Conservation (phyloP, 2,888 invertebrate species). For the Drosophila heteroneura region DNA sequence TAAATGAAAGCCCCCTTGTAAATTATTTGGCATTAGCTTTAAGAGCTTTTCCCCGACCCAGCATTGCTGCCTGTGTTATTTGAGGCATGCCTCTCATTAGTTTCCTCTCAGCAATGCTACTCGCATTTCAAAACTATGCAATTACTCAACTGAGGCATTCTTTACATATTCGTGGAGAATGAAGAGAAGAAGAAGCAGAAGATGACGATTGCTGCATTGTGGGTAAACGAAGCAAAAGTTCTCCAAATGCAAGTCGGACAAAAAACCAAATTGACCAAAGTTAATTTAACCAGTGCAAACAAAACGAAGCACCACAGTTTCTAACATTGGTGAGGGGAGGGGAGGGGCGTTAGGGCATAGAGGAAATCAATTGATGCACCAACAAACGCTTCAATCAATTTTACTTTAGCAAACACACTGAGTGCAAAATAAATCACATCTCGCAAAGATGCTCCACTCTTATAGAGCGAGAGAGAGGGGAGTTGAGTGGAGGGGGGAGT, state of each 20-base stretch:
- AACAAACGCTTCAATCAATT: constrained; percentile 82
- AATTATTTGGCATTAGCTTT: neutral
- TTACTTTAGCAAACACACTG: constrained; percentile 80
- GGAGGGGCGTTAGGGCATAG: constrained; percentile 16
- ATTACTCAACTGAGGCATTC: constrained; percentile 22
- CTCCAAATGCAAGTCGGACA: constrained; percentile 54
- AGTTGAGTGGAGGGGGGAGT: neutral
- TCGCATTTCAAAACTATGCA: constrained; percentile 5
- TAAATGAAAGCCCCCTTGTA: no score
- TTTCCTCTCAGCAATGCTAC: neutral
- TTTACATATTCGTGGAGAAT: constrained; percentile 10
- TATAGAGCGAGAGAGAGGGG: neutral
- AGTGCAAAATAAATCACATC: constrained; percentile 81
- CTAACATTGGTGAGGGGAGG: neutral
- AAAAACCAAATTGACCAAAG: constrained; percentile 78
- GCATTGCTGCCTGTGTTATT: neutral
- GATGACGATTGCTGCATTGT: constrained; percentile 17
- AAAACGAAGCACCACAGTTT: constrained; percentile 46
- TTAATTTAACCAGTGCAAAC: constrained; percentile 80
- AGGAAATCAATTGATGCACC: constrained; percentile 76
- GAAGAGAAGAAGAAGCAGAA: neutral
- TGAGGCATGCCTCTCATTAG: neutral
- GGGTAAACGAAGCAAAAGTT: constrained; percentile 4
- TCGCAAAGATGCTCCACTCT: constrained; percentile 40
- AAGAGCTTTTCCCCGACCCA: neutral